Base-by-base conservation (phyloP, 2,888 invertebrate genomes). In the Lithosia quadra region DNA sequence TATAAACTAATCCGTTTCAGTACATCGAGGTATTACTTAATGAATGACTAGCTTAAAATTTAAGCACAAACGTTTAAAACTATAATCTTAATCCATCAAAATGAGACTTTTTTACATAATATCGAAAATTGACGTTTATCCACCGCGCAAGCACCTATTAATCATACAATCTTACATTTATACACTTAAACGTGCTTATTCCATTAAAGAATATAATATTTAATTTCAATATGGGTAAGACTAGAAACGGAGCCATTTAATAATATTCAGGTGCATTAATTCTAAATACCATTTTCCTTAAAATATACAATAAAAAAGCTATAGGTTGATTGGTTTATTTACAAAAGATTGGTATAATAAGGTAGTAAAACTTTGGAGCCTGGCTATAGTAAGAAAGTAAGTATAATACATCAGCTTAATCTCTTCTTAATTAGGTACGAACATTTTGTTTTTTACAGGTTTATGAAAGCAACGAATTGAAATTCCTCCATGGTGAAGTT, bases 121-220 rank as follows among this genome's bases (percentile, higher is more conserved):
- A 89, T 87, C 81, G 82, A 82, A 92, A 95, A 94, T 95, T 94
- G 94, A 94, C 94, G 86, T 90, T 85, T 87, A 90, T 90, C 88
- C 86, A 91, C 88, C 84, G 92, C 93, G 89, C 91, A 94, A 95
- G 94, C 94, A 93, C 94, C 94, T 94, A 94, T 87, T 88, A 91
- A 85, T 90, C 85, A 91, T 93, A 93, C 94, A 93, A 93, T 90
- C 94, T 88, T 91, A 92, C 84, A 86, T 88, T 92, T 88, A 87
- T 79, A 86, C 83, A 82, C 78, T 79, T 81, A 82, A 78, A 83
- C 75, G 81, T 84, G 82, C 82, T 85, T 85, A 85, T 72, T 74
- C 68, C 75, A 66, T 70, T 65, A 68, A 65, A 57, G 4, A 63
- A 68, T 69, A 69, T 71, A 77, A 64, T 75, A 59, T 67, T 59